phyloP scores from a whole-genome alignment of 2,113 vertebrate genomes.

The Oryzias javanicus region DNA sequence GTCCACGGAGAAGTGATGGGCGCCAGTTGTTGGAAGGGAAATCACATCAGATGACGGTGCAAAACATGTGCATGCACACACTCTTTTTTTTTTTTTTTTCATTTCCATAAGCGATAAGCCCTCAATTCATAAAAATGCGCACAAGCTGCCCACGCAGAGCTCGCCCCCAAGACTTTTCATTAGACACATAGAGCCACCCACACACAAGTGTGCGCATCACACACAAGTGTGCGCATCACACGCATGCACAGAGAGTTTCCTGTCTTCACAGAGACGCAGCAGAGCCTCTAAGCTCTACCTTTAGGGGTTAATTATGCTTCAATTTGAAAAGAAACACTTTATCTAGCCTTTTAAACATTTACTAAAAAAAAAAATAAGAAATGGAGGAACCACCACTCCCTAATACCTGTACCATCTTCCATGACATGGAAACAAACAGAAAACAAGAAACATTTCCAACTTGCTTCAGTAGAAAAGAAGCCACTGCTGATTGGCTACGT shows the following conservation, averaged over 20 bases:
- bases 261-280: constrained; percentile 25
- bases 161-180: constrained; percentile 51
- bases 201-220: constrained; percentile 37
- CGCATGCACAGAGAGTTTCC: constrained; percentile 9
- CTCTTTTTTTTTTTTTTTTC: constrained; percentile 3
- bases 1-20: constrained; percentile 6
- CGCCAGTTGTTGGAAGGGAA: constrained; percentile 12
- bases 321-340: constrained; percentile 15
- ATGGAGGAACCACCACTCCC: constrained; percentile 19
- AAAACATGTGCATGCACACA: neutral
- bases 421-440: constrained; percentile 17
- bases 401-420: neutral
- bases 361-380: constrained; percentile 11
- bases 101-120: constrained; percentile 28
- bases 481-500: constrained; percentile 22
- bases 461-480: constrained; percentile 47
- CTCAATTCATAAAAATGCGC: constrained; percentile 47
- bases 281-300: constrained; percentile 37
- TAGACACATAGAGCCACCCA: constrained; percentile 48
- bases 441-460: constrained; percentile 20
- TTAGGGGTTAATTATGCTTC: constrained; percentile 24
- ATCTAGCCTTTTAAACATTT: neutral
- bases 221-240: constrained; percentile 9
- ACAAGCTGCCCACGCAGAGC: constrained; percentile 39
- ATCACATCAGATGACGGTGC: constrained; percentile 11